Percentiles rank a stretch among this genome's conserved stretches.
Conservation (phyloP, 2,888 invertebrate species). For the Mesochorus sp. region DNA sequence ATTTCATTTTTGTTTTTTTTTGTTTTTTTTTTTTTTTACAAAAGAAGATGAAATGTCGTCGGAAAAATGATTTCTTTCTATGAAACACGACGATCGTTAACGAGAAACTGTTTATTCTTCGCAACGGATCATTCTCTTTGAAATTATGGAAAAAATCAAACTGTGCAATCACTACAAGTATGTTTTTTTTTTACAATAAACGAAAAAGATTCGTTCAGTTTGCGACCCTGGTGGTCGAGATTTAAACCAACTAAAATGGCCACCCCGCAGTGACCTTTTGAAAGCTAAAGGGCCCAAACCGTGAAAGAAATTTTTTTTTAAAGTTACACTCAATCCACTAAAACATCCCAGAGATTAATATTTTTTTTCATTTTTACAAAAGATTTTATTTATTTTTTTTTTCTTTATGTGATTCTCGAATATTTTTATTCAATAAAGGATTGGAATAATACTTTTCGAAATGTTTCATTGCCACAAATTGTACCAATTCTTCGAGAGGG, state of each 20-base stretch:
- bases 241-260: slow-evolving; percentile 12
- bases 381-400: too few species aligned
- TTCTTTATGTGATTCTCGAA: too few species aligned
- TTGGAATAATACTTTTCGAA: too few species aligned
- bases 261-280: slow-evolving; percentile 4
- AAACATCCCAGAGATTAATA: too few species aligned
- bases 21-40: neutral
- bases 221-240: neutral
- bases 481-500: too few species aligned
- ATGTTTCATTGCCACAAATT: too few species aligned
- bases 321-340: too few species aligned
- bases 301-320: too few species aligned
- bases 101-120: neutral
- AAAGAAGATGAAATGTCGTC: neutral
- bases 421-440: too few species aligned
- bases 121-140: neutral
- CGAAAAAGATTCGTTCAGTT: neutral
- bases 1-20: neutral
- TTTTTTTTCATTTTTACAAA: too few species aligned
- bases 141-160: neutral
- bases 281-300: too few species aligned
- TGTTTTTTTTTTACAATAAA: neutral
- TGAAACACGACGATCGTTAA: neutral
- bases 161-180: too few species aligned
- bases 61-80: neutral